These are phyloP conservation scores for Campaea margaritaria DNA, from an alignment of 2,888 invertebrate species.

Conservation along the genomic window DNA sequence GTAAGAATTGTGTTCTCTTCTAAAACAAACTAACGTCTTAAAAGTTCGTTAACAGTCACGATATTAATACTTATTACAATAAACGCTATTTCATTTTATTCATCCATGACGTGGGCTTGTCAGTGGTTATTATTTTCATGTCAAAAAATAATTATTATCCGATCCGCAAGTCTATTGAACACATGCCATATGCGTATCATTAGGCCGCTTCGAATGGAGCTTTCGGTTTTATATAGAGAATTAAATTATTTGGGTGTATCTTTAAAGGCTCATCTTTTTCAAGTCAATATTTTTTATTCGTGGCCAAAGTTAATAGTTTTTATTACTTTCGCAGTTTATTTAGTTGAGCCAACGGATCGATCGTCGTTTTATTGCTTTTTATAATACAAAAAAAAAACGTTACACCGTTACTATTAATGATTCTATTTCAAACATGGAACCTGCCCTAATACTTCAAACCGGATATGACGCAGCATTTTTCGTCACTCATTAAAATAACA, in stretches of 20 bases:
- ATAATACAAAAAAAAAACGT: constrained; percentile 44
- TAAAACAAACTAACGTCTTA: too few species aligned
- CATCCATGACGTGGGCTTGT: background rate
- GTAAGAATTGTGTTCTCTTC: too few species aligned
- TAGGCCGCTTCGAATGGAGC: constrained; percentile 61
- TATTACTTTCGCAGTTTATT: constrained; percentile 58
- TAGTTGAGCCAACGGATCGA: constrained; percentile 48
- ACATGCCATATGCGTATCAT: constrained; percentile 70
- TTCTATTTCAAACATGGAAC: constrained; percentile 32
- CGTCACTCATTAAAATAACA: constrained; percentile 36
- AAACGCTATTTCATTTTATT: background rate
- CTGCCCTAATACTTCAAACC: constrained; percentile 31
- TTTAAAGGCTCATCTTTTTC: constrained; percentile 53
- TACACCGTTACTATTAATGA: constrained; percentile 49
- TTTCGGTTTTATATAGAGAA: constrained; percentile 66
- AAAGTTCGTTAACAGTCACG: too few species aligned
- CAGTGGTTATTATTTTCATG: constrained; percentile 13
- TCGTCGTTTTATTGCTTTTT: constrained; percentile 50
- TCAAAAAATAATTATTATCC: constrained; percentile 50
- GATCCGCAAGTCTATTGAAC: constrained; percentile 58
- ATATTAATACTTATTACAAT: background rate
- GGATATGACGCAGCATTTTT: constrained; percentile 41
- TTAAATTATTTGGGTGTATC: constrained; percentile 65
- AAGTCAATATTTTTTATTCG: constrained; percentile 43
- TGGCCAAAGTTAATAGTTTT: constrained; percentile 44